A percentile compares a stretch with the other conserved stretches of the same genome.
Conservation (phyloP, 2,797 vertebrate genomes). For the Dallia pectoralis region DNA sequence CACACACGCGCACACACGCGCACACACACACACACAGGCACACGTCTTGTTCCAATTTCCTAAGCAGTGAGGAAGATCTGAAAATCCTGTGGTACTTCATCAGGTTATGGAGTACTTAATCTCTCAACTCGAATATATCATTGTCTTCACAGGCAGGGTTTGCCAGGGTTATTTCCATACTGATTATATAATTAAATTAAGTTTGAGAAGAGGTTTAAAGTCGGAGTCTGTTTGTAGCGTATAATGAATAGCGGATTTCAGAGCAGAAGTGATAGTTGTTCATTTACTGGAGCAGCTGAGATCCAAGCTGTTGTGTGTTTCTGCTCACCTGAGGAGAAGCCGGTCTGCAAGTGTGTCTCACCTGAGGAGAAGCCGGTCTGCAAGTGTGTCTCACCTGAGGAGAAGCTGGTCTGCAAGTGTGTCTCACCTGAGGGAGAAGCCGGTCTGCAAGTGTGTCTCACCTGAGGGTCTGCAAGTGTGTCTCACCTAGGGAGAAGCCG, state of each 20-base stretch:
- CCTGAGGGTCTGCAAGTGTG: no score
- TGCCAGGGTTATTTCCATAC: no score
- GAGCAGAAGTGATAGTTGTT: not conserved
- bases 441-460: no score
- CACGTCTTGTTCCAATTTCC: slow-evolving; percentile 31
- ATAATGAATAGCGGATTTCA: not conserved
- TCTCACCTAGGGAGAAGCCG: no score
- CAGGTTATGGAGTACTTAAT: not conserved
- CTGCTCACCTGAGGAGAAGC: not conserved
- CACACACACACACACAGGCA: no score
- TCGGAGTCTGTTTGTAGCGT: not conserved
- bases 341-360: not conserved
- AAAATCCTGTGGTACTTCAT: slow-evolving; percentile 1
- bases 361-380: no score
- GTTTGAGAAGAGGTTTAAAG: not conserved
- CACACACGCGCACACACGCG: not conserved
- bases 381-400: no score
- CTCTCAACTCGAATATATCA: not conserved
- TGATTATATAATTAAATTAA: not conserved
- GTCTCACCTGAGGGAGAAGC: no score
- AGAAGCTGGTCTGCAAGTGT: no score
- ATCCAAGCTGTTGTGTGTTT: not conserved
- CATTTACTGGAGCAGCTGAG: not conserved
- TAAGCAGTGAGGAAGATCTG: slow-evolving; percentile 26
- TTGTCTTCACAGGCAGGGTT: no score